Conservation (phyloP, 2,797 vertebrate genomes). For the Chiloscyllium punctatum region DNA sequence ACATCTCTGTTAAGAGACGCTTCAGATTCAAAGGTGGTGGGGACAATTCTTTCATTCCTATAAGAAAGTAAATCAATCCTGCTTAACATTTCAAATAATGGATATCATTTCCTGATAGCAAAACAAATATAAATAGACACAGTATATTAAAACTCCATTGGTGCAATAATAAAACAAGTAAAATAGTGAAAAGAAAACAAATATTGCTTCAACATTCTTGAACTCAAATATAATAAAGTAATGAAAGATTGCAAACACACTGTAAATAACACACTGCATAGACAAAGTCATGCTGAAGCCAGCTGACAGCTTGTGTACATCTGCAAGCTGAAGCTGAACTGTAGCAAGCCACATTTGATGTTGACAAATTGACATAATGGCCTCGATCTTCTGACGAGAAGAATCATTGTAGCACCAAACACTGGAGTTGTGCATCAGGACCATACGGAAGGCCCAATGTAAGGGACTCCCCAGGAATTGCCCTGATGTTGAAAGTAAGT, state of each 20-base stretch:
- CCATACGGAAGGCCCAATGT: no score
- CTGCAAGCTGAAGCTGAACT: not conserved
- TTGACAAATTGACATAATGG: not conserved
- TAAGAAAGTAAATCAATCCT: not conserved
- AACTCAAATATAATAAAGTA: not conserved
- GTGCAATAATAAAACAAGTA: not conserved
- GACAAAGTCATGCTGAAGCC: not conserved
- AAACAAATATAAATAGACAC: not conserved
- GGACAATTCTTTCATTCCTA: slow-evolving; percentile 86
- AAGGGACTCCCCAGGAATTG: no score
- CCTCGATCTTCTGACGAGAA: no score
- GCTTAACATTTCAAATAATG: not conserved
- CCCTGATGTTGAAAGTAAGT: no score
- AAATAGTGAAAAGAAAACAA: not conserved
- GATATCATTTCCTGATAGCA: not conserved
- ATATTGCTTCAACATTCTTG: not conserved
- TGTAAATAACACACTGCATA: not conserved
- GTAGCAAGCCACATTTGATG: not conserved
- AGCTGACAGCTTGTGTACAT: not conserved
- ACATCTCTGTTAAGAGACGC: slow-evolving; percentile 76
- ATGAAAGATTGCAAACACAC: not conserved
- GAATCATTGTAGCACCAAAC: no score
- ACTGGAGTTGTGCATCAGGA: no score
- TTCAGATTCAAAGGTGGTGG: slow-evolving; percentile 82
- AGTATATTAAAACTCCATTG: not conserved